Evolutionary conservation across 2,113 vertebrate species (phyloP).

Genomic region (Philantomba maxwellii): DNA sequence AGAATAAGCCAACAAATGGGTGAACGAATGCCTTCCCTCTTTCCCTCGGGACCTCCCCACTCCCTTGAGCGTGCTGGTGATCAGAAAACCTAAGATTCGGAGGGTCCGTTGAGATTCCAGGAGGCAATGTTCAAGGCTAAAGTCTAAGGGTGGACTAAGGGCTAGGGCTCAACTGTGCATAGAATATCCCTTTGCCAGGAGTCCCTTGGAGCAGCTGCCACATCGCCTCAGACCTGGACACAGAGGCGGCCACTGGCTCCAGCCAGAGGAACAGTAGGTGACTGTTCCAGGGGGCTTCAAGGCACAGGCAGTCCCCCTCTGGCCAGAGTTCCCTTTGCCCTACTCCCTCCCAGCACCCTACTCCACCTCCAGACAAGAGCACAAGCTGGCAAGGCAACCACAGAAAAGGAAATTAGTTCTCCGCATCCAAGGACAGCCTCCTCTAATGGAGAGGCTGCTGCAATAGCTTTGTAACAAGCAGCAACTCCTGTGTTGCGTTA

Average conservation of each 20-base stretch:
- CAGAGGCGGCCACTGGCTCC: not conserved
- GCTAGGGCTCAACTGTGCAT: not conserved
- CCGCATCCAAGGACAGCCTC: slow-evolving; percentile 59
- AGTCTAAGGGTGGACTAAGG: not conserved
- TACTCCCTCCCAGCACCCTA: not conserved
- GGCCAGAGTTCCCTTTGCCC: not conserved
- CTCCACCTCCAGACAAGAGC: not conserved
- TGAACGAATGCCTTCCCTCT: not conserved
- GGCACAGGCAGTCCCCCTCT: not conserved
- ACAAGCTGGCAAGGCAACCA: slow-evolving; percentile 27
- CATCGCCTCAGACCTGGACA: not conserved
- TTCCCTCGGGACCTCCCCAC: not conserved
- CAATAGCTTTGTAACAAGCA: slow-evolving; percentile 82
- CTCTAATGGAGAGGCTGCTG: slow-evolving; percentile 81
- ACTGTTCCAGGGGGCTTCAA: not conserved
- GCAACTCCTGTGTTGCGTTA: slow-evolving; percentile 80
- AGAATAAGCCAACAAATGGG: not conserved
- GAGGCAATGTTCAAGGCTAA: not conserved
- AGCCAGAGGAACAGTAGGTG: not conserved
- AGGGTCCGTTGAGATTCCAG: not conserved
- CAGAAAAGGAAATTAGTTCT: slow-evolving; percentile 52
- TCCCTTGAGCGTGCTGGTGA: not conserved
- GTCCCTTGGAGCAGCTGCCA: not conserved
- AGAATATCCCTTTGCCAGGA: not conserved
- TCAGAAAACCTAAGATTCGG: not conserved